These are phyloP conservation scores for Lithophane socia DNA, from an alignment of 2,888 invertebrate species.

Conservation along the genomic window DNA sequence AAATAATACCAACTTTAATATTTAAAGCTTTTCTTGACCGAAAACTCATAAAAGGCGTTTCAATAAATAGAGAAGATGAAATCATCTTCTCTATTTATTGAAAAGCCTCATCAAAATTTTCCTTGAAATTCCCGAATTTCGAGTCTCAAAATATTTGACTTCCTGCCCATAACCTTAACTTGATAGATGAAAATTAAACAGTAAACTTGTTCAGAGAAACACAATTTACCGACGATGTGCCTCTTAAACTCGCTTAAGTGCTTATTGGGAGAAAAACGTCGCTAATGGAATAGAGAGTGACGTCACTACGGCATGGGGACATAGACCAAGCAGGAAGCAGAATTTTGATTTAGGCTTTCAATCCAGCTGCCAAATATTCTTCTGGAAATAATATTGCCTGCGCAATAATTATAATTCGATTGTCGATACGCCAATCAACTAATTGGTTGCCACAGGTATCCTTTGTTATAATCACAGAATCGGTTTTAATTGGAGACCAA, in stretches of 20 bases:
- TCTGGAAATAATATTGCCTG: not conserved
- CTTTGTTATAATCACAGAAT: not conserved
- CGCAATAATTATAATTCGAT: not conserved
- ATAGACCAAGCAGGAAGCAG: constrained; percentile 47
- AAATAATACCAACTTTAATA: not conserved
- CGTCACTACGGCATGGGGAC: constrained; percentile 49
- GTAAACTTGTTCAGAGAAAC: constrained; percentile 38
- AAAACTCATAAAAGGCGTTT: not conserved
- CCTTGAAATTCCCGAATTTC: not conserved
- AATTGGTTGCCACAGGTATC: not conserved
- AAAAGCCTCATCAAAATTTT: not conserved
- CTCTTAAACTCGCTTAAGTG: constrained; percentile 70
- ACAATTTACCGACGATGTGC: constrained; percentile 49
- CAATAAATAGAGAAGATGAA: too few species aligned
- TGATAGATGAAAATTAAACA: constrained; percentile 41
- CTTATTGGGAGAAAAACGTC: constrained; percentile 73
- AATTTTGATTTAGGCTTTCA: not conserved
- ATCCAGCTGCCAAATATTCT: not conserved
- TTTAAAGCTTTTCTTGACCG: not conserved
- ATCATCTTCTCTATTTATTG: not conserved
- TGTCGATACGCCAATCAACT: not conserved
- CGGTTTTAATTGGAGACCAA: too few species aligned
- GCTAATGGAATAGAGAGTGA: constrained; percentile 72
- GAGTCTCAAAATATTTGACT: not conserved
- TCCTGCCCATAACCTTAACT: constrained; percentile 11